A percentile compares a stretch with the other conserved stretches of the same genome.
These are phyloP conservation scores for Gari tellinella DNA, from an alignment of 2,888 invertebrate genomes.

Conservation along the genomic window DNA sequence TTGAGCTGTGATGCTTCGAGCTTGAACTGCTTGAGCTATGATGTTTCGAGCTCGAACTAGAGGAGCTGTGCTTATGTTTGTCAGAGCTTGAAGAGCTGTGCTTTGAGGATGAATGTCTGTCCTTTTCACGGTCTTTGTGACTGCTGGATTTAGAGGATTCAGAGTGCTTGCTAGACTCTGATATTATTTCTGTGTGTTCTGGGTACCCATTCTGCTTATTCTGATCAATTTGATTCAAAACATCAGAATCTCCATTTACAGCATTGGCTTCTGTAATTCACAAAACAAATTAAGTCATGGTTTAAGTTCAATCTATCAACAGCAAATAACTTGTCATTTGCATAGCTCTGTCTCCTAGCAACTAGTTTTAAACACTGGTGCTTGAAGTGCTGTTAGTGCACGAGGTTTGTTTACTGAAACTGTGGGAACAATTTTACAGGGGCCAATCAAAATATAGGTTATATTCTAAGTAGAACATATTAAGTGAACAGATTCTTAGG, in stretches of 20 bases:
- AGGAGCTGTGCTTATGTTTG: constrained; percentile 51
- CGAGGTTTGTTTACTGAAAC: no score
- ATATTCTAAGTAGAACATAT: no score
- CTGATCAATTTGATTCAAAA: constrained; percentile 59
- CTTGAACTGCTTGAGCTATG: constrained; percentile 50
- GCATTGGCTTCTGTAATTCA: constrained; percentile 8
- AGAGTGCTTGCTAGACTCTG: constrained; percentile 12
- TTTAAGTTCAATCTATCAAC: no score
- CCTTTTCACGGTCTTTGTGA: constrained; percentile 40
- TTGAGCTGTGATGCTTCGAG: constrained; percentile 51
- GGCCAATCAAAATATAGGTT: no score
- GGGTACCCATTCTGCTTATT: constrained; percentile 60
- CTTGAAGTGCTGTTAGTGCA: no score
- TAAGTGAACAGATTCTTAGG: no score
- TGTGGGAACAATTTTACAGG: no score
- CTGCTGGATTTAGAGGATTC: constrained; percentile 22
- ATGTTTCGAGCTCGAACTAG: constrained; percentile 61
- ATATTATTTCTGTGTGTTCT: constrained; percentile 24
- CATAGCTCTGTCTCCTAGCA: no score
- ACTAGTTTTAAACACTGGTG: no score
- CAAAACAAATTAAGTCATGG: background rate
- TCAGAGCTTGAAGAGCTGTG: constrained; percentile 62
- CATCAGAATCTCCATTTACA: constrained; percentile 48
- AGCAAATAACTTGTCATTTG: no score
- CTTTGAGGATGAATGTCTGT: constrained; percentile 61